phyloP scores from a whole-genome alignment of 1,140 invertebrate genomes.

The Hyphantria cunea region DNA sequence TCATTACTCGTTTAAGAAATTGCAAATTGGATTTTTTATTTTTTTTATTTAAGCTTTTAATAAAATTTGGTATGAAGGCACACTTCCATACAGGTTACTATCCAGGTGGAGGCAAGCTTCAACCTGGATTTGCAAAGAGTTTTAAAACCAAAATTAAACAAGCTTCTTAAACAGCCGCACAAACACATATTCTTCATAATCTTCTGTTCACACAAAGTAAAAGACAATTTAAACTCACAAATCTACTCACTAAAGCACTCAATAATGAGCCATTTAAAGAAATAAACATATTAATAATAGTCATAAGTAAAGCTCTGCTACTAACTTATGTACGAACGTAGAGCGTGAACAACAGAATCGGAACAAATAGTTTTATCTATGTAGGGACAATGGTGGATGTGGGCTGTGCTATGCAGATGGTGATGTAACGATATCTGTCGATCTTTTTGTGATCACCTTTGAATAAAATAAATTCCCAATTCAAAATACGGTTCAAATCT shows the following conservation, averaged over 20 bases:
- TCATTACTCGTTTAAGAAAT: no score
- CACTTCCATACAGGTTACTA: no score
- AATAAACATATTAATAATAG: constrained; percentile 37
- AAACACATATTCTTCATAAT: background rate
- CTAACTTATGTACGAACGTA: constrained; percentile 40
- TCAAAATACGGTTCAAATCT: no score
- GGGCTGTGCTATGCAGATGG: constrained; percentile 15
- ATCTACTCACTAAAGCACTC: background rate
- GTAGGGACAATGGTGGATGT: constrained; percentile 35
- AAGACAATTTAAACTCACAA: no score
- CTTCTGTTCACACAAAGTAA: background rate
- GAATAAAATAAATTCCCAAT: background rate
- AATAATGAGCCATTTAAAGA: background rate
- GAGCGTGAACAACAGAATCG: constrained; percentile 31
- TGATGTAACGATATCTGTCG: constrained; percentile 3
- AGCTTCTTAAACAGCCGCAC: background rate
- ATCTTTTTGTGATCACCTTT: no score
- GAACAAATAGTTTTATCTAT: constrained; percentile 43
- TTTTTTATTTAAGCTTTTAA: no score
- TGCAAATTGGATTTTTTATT: no score
- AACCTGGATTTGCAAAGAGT: no score
- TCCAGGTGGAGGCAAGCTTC: no score
- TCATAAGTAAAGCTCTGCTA: constrained; percentile 32
- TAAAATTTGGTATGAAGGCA: no score
- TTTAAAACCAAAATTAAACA: background rate